Base-by-base conservation (phyloP, 2,113 vertebrate genomes). In the Pleuronectes platessa region DNA sequence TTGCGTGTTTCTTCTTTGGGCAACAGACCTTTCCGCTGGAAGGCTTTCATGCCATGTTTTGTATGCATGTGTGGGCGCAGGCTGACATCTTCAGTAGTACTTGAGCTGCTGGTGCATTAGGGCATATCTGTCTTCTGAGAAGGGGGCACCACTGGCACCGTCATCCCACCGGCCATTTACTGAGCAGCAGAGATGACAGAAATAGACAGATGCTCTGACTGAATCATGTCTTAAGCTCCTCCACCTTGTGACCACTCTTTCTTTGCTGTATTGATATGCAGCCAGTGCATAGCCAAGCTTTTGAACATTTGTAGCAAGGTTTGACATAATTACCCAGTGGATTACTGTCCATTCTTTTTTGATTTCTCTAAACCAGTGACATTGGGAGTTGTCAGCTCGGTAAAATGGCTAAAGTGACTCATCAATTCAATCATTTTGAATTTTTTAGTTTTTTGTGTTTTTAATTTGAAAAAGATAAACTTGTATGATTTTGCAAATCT, bases 161-260 rank as follows among this genome's bases (percentile, higher is more conserved):
- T 76, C 82, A 79, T 87, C 75, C 68, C 76, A 84, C 68, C 51
- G 78, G 81, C 78, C 79, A 84, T 86, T 89, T 87, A 79, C 84
- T 74, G 81, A 87, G 84, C 78, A 81, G 69, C 58, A 60, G 54
- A 80, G 72, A 77, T 67, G 59, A 76, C 55, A 55, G 61, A 68
- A 23, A 64, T 61, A 68, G 54, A 80, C 56, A 11, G 55, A 84
- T 76, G 65, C 65, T 63, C 66, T n/a, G 59, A 72, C 59, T 83
- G 74, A 70, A 81, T 69, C 58, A 68, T 79, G 27, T 77, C 67
- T 64, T 65, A 27, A 60, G 2, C 61, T 73, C 58, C 27, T 78
- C 8, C 40, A 40, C 68, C 51, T 66, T 60, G 35, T 62, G 62
- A 49, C 60, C 68, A 6, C 62, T 73, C 54, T 10, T 18, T 69